Base-by-base conservation (phyloP, 92 coral and sea anemone species). In the Parazoanthus darwini region DNA sequence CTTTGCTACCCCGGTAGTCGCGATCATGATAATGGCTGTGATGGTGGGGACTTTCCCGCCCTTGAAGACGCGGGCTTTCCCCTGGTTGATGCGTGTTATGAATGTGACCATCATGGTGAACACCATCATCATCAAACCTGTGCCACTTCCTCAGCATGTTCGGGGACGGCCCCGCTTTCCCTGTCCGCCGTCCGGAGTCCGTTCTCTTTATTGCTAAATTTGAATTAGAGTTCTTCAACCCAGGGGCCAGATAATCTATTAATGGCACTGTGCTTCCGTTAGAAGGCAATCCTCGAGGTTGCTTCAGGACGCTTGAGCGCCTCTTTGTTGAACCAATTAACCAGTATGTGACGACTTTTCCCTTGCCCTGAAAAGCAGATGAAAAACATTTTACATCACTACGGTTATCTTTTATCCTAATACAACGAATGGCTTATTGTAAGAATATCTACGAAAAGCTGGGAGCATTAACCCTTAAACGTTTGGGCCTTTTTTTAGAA, bases 331-430 rank as follows among this genome's bases (percentile, higher is more conserved):
- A 92, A 65, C 89, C 92, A 35, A 93, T 88, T 25, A 94, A 82
- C 98, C 98, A 94, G 86, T 94, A 94, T 29, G 98, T 94, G 67
- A 90, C 78, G 8, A 95, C 94, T 48, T 91, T 93, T 1, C 98
- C 98, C 89, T 94, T 94, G 5, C 98, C 98, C 98, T 94, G 91
- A 26, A 82, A 86, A 48, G 13, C 2, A 67, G 51, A 54, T 26
- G 37, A 56, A 6, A 35, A 18, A 58, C 8, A 0, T 54, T 23
- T 29, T 51, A 26, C 66, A 15, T 58, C 51, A 58, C 66, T 14
- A 11, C 18, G 59, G 16, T 54, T 54, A 54, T 54, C 18, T 11
- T 54, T 13, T 11, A 54, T 54, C 20, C 18, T 13, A 11, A 54
- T 54, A 54, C 9, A 11, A 13, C 18, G 18, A 54, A 54, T 54